A percentile compares a stretch with the other conserved stretches of the same genome.
Conservation (phyloP, 2,797 vertebrate genomes). For the Parauchenoglanis ngamensis region DNA sequence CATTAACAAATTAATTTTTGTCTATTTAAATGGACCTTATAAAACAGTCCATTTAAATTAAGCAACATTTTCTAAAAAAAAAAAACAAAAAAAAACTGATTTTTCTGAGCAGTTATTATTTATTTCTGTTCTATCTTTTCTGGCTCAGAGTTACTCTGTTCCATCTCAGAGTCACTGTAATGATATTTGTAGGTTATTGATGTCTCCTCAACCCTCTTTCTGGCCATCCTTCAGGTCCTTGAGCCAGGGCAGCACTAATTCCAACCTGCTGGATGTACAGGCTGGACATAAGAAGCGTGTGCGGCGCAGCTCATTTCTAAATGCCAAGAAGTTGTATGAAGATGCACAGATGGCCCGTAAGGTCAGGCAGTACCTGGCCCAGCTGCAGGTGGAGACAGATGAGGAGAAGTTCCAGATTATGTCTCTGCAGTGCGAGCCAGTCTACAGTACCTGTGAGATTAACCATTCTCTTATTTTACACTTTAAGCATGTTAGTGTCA, state of each 20-base stretch:
- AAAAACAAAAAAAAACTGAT: neutral
- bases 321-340: slow-evolving; percentile 95
- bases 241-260: slow-evolving; percentile 97
- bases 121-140: neutral
- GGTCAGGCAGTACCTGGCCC: slow-evolving; percentile 94
- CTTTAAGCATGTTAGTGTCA: neutral
- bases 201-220: neutral
- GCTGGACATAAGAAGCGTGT: slow-evolving; percentile 92
- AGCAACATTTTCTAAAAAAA: neutral
- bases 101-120: neutral
- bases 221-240: slow-evolving; percentile 77
- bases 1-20: neutral
- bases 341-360: slow-evolving; percentile 97
- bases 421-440: slow-evolving; percentile 91
- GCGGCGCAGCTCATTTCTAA: slow-evolving; percentile 91
- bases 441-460: slow-evolving; percentile 83
- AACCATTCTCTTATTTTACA: neutral
- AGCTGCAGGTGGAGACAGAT: slow-evolving; percentile 87
- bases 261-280: slow-evolving; percentile 96
- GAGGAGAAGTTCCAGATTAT: slow-evolving; percentile 91
- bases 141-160: no score
- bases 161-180: neutral
- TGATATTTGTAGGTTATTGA: neutral
- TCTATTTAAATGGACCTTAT: neutral
- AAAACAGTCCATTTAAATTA: neutral